A percentile compares a stretch with the other conserved stretches of the same genome.
Conservation (phyloP, 2,113 vertebrate species). For the Prunella fulvescens region DNA sequence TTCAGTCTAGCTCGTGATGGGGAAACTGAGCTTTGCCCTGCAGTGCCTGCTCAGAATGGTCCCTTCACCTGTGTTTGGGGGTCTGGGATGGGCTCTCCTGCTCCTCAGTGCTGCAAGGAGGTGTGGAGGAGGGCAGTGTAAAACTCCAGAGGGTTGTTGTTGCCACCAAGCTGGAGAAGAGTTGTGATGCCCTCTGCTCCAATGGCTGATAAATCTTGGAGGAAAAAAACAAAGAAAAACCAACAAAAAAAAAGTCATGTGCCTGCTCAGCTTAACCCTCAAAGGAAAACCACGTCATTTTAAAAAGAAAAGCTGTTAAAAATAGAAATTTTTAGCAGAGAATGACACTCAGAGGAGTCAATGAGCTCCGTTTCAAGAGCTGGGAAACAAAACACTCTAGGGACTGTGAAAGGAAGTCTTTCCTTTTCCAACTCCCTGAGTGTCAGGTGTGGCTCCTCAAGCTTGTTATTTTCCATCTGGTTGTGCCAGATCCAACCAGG, state of each 20-base stretch:
- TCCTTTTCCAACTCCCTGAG: not conserved
- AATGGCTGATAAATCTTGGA: not conserved
- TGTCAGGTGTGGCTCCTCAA: not conserved
- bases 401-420: not conserved
- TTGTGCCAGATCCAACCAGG: not conserved
- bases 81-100: not conserved
- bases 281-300: slow-evolving; percentile 7
- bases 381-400: not conserved
- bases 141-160: not conserved
- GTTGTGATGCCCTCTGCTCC: not conserved
- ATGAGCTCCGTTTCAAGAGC: slow-evolving; percentile 1
- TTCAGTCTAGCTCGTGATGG: not conserved
- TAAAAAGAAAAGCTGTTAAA: slow-evolving; percentile 20
- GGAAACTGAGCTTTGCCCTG: not conserved
- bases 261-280: not conserved
- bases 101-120: accelerated
- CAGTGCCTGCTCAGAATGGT: not conserved
- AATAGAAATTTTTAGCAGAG: not conserved
- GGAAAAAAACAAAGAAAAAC: not conserved
- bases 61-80: not conserved
- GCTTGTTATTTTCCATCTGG: not conserved
- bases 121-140: not conserved
- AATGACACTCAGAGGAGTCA: not conserved
- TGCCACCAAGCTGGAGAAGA: not conserved
- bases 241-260: not conserved